A percentile compares a stretch with the other conserved stretches of the same genome.
phyloP scores from a whole-genome alignment of 2,888 invertebrate species.

The Patella ulyssiponensis region DNA sequence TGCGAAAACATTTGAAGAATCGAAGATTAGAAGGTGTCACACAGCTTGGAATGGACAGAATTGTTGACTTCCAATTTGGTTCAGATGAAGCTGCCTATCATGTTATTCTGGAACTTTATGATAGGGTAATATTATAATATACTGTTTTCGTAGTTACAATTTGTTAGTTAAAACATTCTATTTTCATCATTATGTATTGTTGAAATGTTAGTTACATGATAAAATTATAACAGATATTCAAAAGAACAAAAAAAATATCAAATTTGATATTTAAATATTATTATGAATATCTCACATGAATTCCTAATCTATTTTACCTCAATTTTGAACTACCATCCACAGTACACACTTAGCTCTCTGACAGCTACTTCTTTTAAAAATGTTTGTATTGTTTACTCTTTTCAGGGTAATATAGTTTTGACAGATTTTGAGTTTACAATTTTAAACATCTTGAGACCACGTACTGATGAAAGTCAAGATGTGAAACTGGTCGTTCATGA shows the following conservation, averaged over 20 bases:
- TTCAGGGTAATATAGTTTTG: constrained; percentile 91
- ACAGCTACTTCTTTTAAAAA: too few species aligned
- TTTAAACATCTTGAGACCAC: constrained; percentile 91
- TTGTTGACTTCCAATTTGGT: constrained; percentile 96
- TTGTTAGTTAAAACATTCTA: neutral
- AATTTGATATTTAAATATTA: too few species aligned
- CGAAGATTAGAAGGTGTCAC: constrained; percentile 88
- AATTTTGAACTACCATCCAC: too few species aligned
- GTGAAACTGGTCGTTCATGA: constrained; percentile 91
- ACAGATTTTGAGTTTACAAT: constrained; percentile 93
- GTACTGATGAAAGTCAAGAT: constrained; percentile 87
- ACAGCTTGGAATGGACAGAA: constrained; percentile 93
- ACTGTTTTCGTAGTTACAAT: neutral
- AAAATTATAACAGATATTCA: too few species aligned
- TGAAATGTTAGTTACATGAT: too few species aligned
- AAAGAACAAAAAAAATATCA: too few species aligned
- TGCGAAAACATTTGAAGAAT: constrained; percentile 96
- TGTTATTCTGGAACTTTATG: constrained; percentile 94
- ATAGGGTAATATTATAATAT: constrained; percentile 75
- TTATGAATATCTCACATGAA: too few species aligned
- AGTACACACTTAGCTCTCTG: too few species aligned
- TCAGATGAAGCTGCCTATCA: constrained; percentile 93
- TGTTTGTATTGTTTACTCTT: constrained; percentile 21
- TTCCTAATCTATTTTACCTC: too few species aligned
- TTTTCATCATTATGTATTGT: neutral